phyloP scores from a whole-genome alignment of 2,888 invertebrate species.

The Eurois occulta region DNA sequence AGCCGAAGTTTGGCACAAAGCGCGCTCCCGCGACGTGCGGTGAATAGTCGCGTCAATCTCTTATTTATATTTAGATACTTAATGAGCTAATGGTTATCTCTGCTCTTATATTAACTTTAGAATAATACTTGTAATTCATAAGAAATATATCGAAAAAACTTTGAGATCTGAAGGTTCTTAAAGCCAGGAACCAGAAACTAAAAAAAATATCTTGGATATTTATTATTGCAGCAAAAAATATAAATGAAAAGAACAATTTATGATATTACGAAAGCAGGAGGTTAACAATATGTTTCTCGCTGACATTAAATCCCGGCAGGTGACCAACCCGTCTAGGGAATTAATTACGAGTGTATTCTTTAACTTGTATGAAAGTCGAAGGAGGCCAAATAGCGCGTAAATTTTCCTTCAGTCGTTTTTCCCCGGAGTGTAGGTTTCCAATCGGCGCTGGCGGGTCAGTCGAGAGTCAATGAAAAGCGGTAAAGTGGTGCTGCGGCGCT shows the following conservation, averaged over 20 bases:
- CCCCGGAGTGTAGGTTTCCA: slow-evolving; percentile 87
- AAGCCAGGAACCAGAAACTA: too few relatives aligned
- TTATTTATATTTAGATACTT: slow-evolving; percentile 61
- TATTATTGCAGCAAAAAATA: not conserved
- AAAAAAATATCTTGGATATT: not conserved
- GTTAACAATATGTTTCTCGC: not conserved
- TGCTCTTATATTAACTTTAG: not conserved
- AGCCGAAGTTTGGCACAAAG: slow-evolving; percentile 81
- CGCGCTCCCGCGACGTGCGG: slow-evolving; percentile 78
- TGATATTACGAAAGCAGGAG: not conserved
- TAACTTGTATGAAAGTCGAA: slow-evolving; percentile 63
- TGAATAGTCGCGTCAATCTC: slow-evolving; percentile 71
- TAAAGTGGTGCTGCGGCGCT: slow-evolving; percentile 89
- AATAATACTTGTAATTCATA: not conserved
- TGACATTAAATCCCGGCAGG: not conserved
- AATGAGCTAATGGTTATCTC: slow-evolving; percentile 32
- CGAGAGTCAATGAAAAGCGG: slow-evolving; percentile 89
- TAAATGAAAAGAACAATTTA: not conserved
- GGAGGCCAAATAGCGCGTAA: slow-evolving; percentile 80
- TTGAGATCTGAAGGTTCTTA: too few relatives aligned
- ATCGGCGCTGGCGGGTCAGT: slow-evolving; percentile 87
- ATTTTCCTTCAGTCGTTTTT: slow-evolving; percentile 83
- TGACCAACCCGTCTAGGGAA: slow-evolving; percentile 55
- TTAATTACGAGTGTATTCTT: slow-evolving; percentile 70
- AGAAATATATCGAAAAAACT: not conserved